Conservation (phyloP, 2,113 vertebrate genomes). For the Danio rerio region DNA sequence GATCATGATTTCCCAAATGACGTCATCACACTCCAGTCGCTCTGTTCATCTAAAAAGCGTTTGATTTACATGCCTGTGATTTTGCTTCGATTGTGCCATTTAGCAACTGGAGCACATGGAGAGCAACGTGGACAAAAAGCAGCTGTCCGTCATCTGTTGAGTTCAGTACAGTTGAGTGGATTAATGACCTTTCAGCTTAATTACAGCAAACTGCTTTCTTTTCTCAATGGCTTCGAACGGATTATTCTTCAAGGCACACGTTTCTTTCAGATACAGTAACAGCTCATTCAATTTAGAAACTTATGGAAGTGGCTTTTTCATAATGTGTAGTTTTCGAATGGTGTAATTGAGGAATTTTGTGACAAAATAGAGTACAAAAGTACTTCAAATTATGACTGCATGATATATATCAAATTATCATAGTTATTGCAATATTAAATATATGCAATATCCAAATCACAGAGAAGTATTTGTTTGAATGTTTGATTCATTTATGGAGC, state of each 20-base stretch:
- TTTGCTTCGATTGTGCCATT: not conserved
- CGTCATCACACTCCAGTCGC: not conserved
- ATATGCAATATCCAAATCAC: no score
- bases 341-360: no score
- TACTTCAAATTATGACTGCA: no score
- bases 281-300: no score
- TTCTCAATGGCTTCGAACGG: not conserved
- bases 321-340: no score
- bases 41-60: not conserved
- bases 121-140: not conserved
- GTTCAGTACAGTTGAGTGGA: constrained; percentile 40
- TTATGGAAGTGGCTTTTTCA: no score
- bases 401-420: no score
- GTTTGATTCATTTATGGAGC: no score
- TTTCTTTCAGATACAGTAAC: no score
- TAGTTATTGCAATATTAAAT: no score
- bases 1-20: not conserved
- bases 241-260: not conserved
- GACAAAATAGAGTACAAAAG: no score
- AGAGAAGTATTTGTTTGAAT: no score
- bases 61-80: not conserved
- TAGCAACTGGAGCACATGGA: not conserved
- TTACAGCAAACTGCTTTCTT: constrained; percentile 23
- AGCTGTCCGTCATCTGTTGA: constrained; percentile 41
- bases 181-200: constrained; percentile 45